phyloP scores from a whole-genome alignment of 2,888 invertebrate species.

The Pecten maximus region DNA sequence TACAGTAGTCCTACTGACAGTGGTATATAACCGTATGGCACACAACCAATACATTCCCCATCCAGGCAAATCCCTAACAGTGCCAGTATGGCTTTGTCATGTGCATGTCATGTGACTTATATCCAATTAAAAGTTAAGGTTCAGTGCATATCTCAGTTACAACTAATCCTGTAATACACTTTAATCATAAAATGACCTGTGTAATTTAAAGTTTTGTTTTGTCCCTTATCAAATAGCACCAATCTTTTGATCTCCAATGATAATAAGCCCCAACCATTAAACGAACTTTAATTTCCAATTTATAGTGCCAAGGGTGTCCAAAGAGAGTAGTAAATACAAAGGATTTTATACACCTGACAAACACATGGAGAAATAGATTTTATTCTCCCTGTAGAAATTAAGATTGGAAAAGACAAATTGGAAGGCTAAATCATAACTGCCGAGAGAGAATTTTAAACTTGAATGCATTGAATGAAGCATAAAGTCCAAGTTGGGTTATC shows the following conservation, averaged over 20 bases:
- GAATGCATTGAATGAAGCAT: neutral
- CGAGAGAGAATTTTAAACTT: neutral
- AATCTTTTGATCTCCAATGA: neutral
- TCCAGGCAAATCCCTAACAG: neutral
- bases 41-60: neutral
- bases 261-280: neutral
- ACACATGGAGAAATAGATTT: neutral
- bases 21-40: neutral
- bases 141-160: neutral
- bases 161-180: conserved; percentile 2
- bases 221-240: neutral
- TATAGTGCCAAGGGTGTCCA: neutral
- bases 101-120: conserved; percentile 14
- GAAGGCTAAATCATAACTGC: neutral
- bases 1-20: neutral
- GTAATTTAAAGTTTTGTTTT: conserved; percentile 23
- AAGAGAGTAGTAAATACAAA: conserved; percentile 7
- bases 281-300: neutral
- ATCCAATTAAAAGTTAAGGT: conserved; percentile 14
- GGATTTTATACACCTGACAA: neutral
- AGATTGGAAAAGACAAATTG: neutral
- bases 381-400: neutral
- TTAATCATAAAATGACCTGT: conserved; percentile 28
- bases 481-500: neutral
- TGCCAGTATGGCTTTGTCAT: neutral